These are phyloP conservation scores for Sardina pilchardus DNA, from an alignment of 2,113 vertebrate species.

Conservation along the genomic window DNA sequence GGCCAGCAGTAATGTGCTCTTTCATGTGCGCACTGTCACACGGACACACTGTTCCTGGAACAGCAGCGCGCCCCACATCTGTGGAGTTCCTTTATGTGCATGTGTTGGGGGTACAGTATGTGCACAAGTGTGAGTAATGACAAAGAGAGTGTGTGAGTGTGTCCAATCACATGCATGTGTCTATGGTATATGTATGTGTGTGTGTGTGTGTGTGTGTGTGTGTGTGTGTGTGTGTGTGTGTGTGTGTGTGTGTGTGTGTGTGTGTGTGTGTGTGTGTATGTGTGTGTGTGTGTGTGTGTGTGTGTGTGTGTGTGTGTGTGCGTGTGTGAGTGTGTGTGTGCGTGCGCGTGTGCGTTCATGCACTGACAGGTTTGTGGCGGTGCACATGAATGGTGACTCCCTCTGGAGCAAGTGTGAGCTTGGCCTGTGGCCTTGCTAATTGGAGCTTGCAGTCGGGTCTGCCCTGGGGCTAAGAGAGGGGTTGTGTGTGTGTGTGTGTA, in stretches of 20 bases:
- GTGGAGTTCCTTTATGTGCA: not conserved
- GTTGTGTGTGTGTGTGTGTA: slow-evolving; percentile 53
- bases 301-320: not conserved
- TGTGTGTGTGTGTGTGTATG: slow-evolving; percentile 17
- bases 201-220: slow-evolving; percentile 19
- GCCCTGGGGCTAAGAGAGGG: slow-evolving; percentile 61
- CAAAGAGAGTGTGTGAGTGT: slow-evolving; percentile 11
- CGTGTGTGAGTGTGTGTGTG: slow-evolving; percentile 12
- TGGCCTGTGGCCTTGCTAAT: slow-evolving; percentile 75
- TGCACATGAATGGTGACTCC: slow-evolving; percentile 62
- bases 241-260: not conserved
- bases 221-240: not conserved
- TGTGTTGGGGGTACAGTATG: not conserved
- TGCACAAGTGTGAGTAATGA: not conserved
- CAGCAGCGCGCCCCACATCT: not conserved
- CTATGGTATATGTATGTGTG: not conserved
- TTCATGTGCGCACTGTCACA: not conserved
- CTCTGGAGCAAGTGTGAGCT: slow-evolving; percentile 68
- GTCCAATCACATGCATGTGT: not conserved
- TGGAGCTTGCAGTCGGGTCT: slow-evolving; percentile 74
- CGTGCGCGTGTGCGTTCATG: slow-evolving; percentile 17
- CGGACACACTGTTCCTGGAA: not conserved
- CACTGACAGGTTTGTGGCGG: slow-evolving; percentile 14
- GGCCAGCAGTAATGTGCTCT: not conserved
- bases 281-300: not conserved